Conservation (phyloP, 2,888 invertebrate genomes). For the Lordiphosa andalusiaca region DNA sequence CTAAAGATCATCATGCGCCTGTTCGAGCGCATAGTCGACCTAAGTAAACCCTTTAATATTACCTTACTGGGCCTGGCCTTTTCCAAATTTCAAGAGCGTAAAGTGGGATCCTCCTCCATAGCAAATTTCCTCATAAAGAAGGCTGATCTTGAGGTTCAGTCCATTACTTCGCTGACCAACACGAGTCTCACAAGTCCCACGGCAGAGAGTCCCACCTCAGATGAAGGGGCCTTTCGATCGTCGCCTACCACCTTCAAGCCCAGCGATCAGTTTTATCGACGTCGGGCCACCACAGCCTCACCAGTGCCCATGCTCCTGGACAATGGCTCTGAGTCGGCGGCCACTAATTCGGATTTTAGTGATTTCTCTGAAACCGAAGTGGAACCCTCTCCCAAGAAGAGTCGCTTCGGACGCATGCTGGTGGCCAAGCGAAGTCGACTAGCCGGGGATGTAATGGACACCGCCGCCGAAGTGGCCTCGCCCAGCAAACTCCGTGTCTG, state of each 20-base stretch:
- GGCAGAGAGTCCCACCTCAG: constrained; percentile 48
- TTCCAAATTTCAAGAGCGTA: constrained; percentile 88
- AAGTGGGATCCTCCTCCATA: constrained; percentile 86
- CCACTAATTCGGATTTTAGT: constrained; percentile 80
- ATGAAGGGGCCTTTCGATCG: constrained; percentile 76
- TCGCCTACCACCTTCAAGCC: constrained; percentile 78
- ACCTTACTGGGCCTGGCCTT: constrained; percentile 90
- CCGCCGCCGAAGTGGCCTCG: constrained; percentile 83
- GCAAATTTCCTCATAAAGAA: constrained; percentile 87
- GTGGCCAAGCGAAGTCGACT: constrained; percentile 81
- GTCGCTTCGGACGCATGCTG: constrained; percentile 78
- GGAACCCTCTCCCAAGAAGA: constrained; percentile 89
- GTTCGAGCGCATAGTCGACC: constrained; percentile 87
- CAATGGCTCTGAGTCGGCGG: constrained; percentile 76
- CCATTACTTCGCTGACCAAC: constrained; percentile 84
- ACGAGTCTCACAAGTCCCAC: constrained; percentile 63
- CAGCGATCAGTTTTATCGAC: constrained; percentile 78
- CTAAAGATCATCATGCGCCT: constrained; percentile 87
- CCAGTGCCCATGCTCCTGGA: constrained; percentile 79
- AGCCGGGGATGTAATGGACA: constrained; percentile 76
- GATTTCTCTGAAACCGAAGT: constrained; percentile 86
- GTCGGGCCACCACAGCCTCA: constrained; percentile 76
- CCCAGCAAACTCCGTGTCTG: constrained; percentile 86
- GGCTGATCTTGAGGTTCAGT: constrained; percentile 87
- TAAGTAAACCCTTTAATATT: constrained; percentile 88